Evolutionary conservation across 2,113 vertebrate species (phyloP).

Genomic region (Sula dactylatra): DNA sequence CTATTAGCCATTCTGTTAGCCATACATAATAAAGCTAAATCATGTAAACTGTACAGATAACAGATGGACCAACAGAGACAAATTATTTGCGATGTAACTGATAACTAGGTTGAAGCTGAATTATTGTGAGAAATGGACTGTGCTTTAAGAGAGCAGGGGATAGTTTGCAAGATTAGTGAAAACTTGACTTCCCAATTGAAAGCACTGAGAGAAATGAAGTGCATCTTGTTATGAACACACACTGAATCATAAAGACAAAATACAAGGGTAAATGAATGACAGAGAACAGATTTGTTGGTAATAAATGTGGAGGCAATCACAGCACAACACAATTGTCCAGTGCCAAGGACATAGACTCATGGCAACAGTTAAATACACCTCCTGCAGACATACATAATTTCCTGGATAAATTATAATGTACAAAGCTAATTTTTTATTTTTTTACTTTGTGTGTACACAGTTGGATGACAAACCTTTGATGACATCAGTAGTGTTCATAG

Average conservation of each 20-base stretch:
- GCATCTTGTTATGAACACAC: not conserved
- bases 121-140: constrained; percentile 13
- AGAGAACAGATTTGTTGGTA: not conserved
- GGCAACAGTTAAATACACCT: not conserved
- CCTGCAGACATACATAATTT: not conserved
- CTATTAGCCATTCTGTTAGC: constrained; percentile 21
- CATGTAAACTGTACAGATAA: not conserved
- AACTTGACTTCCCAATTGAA: constrained; percentile 20
- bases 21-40: constrained; percentile 32
- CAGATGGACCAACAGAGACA: constrained; percentile 19
- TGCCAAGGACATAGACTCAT: not conserved
- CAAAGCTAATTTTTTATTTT: not conserved
- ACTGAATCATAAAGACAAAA: not conserved
- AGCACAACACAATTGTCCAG: not conserved
- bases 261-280: not conserved
- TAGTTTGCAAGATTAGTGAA: constrained; percentile 3
- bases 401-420: not conserved
- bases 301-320: not conserved
- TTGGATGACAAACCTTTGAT: not conserved
- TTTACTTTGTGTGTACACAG: not conserved
- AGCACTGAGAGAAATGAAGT: not conserved
- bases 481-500: not conserved
- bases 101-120: not conserved
- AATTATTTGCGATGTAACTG: constrained; percentile 44
- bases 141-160: not conserved